Evolutionary conservation across 1,140 invertebrate species (phyloP).

Genomic region (Camponotus pennsylvanicus): DNA sequence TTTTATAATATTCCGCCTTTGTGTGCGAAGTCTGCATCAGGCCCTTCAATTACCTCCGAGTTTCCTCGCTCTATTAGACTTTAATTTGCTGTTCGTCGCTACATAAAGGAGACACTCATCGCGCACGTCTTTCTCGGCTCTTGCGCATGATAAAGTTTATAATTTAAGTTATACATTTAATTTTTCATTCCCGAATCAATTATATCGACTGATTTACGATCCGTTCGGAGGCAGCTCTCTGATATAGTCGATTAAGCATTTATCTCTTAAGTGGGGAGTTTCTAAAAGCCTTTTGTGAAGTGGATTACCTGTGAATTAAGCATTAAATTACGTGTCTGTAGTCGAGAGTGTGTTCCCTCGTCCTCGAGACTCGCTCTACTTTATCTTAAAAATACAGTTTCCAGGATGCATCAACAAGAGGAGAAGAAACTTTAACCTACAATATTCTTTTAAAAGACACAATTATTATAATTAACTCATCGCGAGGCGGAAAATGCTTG

Average conservation of each 20-base stretch:
- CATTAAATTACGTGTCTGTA: slow-evolving; percentile 6
- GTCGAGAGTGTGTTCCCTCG: too few species aligned
- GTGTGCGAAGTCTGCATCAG: slow-evolving; percentile 34
- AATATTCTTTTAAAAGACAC: neutral
- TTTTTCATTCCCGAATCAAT: slow-evolving; percentile 46
- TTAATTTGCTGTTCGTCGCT: slow-evolving; percentile 67
- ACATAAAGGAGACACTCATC: slow-evolving; percentile 51
- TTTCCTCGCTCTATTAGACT: slow-evolving; percentile 68
- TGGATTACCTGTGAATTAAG: slow-evolving; percentile 22
- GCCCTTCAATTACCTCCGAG: slow-evolving; percentile 67
- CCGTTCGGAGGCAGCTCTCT: slow-evolving; percentile 1
- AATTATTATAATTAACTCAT: neutral
- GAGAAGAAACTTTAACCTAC: neutral
- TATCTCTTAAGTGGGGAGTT: slow-evolving; percentile 45
- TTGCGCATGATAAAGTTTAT: slow-evolving; percentile 35
- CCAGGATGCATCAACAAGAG: neutral
- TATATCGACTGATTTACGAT: slow-evolving; percentile 54
- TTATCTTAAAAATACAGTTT: neutral
- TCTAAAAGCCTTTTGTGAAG: slow-evolving; percentile 22
- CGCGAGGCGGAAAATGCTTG: neutral
- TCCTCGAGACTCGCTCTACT: neutral
- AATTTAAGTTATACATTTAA: slow-evolving; percentile 54
- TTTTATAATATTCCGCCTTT: slow-evolving; percentile 71
- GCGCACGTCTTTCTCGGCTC: slow-evolving; percentile 7
- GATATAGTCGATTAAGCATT: slow-evolving; percentile 58